Conservation (phyloP, 1,140 invertebrate genomes). For the Apis dorsata region DNA sequence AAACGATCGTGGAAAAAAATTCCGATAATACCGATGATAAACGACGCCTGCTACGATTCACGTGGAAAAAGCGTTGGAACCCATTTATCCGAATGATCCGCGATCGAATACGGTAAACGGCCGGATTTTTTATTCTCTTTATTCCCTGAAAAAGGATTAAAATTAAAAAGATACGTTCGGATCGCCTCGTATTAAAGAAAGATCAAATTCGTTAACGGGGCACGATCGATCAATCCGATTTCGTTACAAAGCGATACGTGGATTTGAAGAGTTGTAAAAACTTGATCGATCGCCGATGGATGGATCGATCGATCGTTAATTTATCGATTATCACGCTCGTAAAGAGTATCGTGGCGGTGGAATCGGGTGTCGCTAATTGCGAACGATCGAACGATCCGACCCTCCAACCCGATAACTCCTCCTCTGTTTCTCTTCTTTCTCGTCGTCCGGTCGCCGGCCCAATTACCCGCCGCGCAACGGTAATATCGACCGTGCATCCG, state of each 20-base stretch:
- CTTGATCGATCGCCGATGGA: not conserved
- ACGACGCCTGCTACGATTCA: not conserved
- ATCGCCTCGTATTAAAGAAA: not conserved
- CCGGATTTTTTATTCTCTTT: too few relatives aligned
- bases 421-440: slow-evolving; percentile 28
- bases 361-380: slow-evolving; percentile 48
- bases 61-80: not conserved
- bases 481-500: slow-evolving; percentile 11
- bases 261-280: not conserved
- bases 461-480: slow-evolving; percentile 33
- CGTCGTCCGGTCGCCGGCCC: slow-evolving; percentile 5
- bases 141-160: not conserved
- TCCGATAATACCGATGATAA: not conserved
- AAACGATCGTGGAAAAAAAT: not conserved
- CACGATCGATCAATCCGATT: not conserved
- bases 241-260: not conserved
- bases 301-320: slow-evolving; percentile 21
- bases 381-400: slow-evolving; percentile 13
- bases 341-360: slow-evolving; percentile 1
- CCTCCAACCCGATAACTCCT: slow-evolving; percentile 32
- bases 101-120: not conserved
- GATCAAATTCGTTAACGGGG: not conserved
- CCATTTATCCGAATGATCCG: not conserved
- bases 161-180: not conserved
- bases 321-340: slow-evolving; percentile 11